Conservation (phyloP, 2,113 vertebrate genomes). For the Nestor notabilis region DNA sequence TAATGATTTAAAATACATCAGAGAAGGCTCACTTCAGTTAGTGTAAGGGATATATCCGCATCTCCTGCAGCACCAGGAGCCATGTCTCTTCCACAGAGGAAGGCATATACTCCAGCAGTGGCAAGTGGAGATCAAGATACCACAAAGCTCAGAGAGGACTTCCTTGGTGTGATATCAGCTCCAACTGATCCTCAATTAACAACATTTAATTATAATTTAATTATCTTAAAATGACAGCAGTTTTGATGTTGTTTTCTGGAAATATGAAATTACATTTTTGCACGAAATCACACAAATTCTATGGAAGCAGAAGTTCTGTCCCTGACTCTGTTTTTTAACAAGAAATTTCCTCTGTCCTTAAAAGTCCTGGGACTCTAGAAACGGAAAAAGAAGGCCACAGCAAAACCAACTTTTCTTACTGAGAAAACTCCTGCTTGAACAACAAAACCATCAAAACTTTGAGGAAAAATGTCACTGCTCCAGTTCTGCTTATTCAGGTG, state of each 20-base stretch:
- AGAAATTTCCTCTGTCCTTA: not conserved
- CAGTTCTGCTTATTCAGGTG: not conserved
- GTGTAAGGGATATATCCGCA: not conserved
- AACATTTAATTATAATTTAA: not conserved
- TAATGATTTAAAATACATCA: not conserved
- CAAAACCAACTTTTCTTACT: not conserved
- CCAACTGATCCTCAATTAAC: not conserved
- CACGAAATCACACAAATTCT: not conserved
- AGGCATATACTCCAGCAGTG: not conserved
- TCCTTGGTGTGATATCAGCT: not conserved
- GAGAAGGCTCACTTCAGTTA: not conserved
- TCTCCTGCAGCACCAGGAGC: not conserved
- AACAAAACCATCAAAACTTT: conserved; percentile 18
- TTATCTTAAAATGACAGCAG: not conserved
- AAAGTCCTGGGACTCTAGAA: not conserved
- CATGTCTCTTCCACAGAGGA: rapidly evolving
- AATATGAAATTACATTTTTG: not conserved
- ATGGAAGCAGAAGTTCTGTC: not conserved
- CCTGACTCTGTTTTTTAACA: not conserved
- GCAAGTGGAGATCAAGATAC: not conserved
- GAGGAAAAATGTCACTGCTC: conserved; percentile 20
- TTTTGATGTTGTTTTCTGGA: not conserved
- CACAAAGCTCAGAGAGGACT: not conserved
- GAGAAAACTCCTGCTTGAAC: conserved; percentile 7
- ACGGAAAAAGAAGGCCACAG: not conserved